Base-by-base conservation (phyloP, 2,113 vertebrate species). In the Leucosticte australis region DNA sequence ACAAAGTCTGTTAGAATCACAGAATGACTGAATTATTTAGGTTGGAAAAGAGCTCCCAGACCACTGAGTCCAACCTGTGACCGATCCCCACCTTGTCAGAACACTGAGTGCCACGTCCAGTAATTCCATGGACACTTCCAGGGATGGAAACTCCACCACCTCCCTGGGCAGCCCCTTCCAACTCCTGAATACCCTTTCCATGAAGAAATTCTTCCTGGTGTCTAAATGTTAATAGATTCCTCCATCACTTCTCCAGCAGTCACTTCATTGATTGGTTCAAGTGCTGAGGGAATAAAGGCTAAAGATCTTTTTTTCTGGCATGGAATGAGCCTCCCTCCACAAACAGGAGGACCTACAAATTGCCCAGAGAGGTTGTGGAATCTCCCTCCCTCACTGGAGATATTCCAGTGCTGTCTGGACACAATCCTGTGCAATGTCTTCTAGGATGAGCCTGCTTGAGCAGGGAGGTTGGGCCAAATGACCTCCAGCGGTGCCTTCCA, bases 241-340 rank as follows among this genome's bases (percentile, higher is more conserved):
- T 56, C 56, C 33, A 74, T 33, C 28, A 33, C 31, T 55, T 33
- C 53, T 46, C 22, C 28, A n/a, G 35, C 31, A 50, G 49, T 13
- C 0, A 0, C 18, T 57, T 46, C 33, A 28, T 15, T 1, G 30
- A 2, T 7, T 70, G 24, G 14, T n/a, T 70, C 5, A 11, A 26
- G 6, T n/a, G 10, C 6, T 19, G 31, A 79, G 11, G 27, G 59
- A 59, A 28, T 30, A 19, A 11, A 73, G 3, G 15, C 2, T 41
- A 2, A 78, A 79, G 21, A 18, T 4, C 3, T 14, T 37, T 63
- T 15, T n/a, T 57, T 31, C 28, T 65, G 41, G 11, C 19, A 9
- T 35, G 26, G 17, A 83, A 11, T 41, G 37, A 55, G 4, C 11
- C 6, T 55, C 24, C 4, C 10, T 49, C 6, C 46, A 33, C 41